Evolutionary conservation across 2,113 vertebrate genomes (phyloP).

Genomic region (Microcebus tavaratra): DNA sequence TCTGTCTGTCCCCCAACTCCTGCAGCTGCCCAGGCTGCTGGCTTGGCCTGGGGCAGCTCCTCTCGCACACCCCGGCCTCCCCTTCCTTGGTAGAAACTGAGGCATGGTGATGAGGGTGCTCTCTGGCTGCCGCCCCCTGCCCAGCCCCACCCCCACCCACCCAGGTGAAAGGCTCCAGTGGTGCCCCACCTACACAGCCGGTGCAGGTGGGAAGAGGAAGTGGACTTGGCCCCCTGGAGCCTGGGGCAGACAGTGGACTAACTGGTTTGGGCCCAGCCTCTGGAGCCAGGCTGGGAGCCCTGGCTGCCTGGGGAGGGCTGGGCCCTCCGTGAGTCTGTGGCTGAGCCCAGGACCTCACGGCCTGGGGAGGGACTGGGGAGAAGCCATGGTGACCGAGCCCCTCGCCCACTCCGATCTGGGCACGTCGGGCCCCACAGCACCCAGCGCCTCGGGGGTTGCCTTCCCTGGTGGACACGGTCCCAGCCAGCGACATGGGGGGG

Average conservation of each 20-base stretch:
- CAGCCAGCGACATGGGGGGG: no score
- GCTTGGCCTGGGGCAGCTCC: rapidly evolving
- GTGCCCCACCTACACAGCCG: not conserved
- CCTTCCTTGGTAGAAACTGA: not conserved
- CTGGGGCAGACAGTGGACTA: not conserved
- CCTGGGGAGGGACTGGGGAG: not conserved
- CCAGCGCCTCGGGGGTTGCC: not conserved
- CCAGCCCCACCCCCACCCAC: rapidly evolving
- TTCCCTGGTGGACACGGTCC: not conserved
- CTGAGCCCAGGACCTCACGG: not conserved
- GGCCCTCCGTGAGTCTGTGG: not conserved
- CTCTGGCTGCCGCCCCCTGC: not conserved
- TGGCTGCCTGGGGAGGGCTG: not conserved
- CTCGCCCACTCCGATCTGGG: not conserved
- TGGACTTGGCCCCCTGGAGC: not conserved
- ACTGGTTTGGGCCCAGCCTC: slow-evolving; percentile 50
- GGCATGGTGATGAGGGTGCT: rapidly evolving
- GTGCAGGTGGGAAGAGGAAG: not conserved
- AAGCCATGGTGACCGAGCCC: not conserved
- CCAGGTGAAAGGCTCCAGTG: not conserved
- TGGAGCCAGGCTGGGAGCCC: not conserved
- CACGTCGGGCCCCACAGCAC: not conserved
- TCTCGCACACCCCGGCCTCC: rapidly evolving
- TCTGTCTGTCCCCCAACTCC: rapidly evolving
- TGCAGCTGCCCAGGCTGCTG: not conserved